phyloP scores from a whole-genome alignment of 2,797 vertebrate genomes.

The Falco concolor region DNA sequence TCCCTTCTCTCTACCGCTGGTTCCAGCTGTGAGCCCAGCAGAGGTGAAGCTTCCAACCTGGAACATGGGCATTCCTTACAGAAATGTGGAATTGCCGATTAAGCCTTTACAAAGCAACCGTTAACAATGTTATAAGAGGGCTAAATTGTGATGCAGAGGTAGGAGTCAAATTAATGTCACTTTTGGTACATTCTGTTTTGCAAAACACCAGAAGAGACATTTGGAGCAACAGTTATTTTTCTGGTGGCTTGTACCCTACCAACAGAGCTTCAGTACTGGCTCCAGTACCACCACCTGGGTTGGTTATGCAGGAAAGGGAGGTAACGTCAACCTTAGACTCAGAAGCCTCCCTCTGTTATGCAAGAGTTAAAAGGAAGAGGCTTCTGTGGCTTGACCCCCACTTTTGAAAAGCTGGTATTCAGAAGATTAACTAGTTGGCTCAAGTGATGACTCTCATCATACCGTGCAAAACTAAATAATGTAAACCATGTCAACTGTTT shows the following conservation, averaged over 20 bases:
- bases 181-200: background rate
- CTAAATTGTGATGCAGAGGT: background rate
- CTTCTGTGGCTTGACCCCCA: background rate
- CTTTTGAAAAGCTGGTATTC: background rate
- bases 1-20: background rate
- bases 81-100: background rate
- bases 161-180: background rate
- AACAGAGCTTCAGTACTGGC: background rate
- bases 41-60: background rate
- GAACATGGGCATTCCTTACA: background rate
- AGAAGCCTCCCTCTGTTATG: background rate
- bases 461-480: background rate
- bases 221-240: background rate
- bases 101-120: background rate
- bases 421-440: background rate
- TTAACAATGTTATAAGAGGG: background rate
- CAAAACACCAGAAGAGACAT: background rate
- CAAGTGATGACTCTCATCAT: background rate
- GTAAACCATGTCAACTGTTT: background rate
- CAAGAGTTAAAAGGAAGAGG: background rate
- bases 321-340: background rate
- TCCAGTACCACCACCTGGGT: accelerated
- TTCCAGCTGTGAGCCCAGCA: background rate
- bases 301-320: background rate
- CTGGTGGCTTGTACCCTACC: background rate